Evolutionary conservation across 2,797 vertebrate species (phyloP).

Genomic region (Peromyscus attwateri): DNA sequence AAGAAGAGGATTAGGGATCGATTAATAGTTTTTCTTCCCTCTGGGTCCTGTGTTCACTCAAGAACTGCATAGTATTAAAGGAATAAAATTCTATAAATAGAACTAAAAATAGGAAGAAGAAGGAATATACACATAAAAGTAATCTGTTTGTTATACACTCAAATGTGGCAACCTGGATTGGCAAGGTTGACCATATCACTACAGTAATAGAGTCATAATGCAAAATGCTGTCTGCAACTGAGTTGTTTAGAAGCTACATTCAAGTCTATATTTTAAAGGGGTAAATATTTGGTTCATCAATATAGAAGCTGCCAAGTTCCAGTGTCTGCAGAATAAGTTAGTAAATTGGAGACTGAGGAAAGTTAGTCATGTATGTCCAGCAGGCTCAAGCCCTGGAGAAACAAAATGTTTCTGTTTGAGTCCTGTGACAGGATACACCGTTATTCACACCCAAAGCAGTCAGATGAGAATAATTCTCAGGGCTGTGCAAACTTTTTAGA

Average conservation of each 20-base stretch:
- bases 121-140: background rate
- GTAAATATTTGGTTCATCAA: background rate
- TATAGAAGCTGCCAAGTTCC: background rate
- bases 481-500: background rate
- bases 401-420: background rate
- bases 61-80: background rate
- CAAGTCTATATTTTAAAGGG: background rate
- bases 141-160: background rate
- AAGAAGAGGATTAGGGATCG: background rate
- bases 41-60: background rate
- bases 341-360: background rate
- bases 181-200: too few species aligned
- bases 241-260: background rate
- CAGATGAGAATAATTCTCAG: background rate
- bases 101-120: background rate
- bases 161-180: background rate
- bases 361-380: background rate
- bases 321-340: background rate
- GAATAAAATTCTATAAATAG: background rate
- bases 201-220: background rate
- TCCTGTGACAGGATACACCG: background rate
- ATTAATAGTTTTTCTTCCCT: background rate
- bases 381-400: background rate
- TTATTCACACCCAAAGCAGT: background rate
- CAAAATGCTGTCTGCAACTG: background rate